Base-by-base conservation (phyloP, 2,113 vertebrate species). In the Chaenogobius annularis region DNA sequence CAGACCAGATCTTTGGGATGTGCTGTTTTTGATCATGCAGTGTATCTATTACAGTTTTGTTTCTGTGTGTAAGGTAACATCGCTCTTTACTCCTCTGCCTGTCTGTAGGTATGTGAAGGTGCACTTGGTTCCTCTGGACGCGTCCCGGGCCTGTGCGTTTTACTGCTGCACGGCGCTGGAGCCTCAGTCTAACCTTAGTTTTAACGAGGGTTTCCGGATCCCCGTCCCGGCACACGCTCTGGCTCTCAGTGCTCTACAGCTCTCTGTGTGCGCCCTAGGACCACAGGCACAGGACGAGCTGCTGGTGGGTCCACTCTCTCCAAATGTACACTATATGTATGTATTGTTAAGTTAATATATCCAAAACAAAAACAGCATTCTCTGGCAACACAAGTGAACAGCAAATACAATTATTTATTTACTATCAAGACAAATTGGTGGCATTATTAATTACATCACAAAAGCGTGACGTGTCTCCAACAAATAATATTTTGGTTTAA, bases 201-300 rank as follows among this genome's bases (percentile, higher is more conserved):
- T 98, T 88, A 98, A 97, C 63, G 96, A 99, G 90, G 95, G 96
- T 50, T 98, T 99, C 92, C 92, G 91, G 83, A 95, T 99, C 75
- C 96, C 96, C 0, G 92, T 96, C 80, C 93, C 94, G 7, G 90
- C 93, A 15, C 93, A 91, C 85, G 83, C 92, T 71, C 85, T 95
- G 91, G 89, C 91, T 17, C 73, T 91, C 76, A 95, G 94, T 73
- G 93, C 93, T 0, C 91, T 99, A 80, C 95, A 98, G 78, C 86
- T 99, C 47, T 97, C 96, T 3, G 88, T 98, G 79, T 98, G 96
- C 78, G 93, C 95, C 1, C 90, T 96, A 83, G 95, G 94, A 59
- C 93, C 91, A 7, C 93, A 95, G 69, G 92, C 94, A 13, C 95
- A 96, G 82, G 96, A 99, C 77, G 96, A 98, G 47, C 89, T 96